Percentiles rank a stretch among this genome's conserved stretches.
Conservation (phyloP, 2,113 vertebrate species). For the Phrynosoma blainvillii region DNA sequence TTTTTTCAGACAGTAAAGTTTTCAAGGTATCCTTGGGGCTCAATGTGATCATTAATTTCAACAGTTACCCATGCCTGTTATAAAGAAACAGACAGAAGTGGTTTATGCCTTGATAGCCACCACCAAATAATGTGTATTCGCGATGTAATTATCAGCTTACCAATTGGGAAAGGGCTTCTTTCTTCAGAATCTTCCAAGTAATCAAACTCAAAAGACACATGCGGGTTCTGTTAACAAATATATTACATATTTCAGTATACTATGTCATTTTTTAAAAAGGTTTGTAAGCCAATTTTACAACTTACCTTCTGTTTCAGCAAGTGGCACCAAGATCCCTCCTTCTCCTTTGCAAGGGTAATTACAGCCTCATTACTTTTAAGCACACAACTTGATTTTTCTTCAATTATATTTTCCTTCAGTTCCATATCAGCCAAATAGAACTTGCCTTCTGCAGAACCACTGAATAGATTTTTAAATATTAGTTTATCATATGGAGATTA, state of each 20-base stretch:
- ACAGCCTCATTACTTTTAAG: conserved; percentile 64
- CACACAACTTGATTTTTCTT: conserved; percentile 62
- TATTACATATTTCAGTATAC: not conserved
- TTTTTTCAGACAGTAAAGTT: too few relatives aligned
- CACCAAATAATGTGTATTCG: not conserved
- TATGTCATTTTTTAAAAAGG: accelerated
- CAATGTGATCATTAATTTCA: too few relatives aligned
- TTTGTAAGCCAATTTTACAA: accelerated
- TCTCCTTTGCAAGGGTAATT: conserved; percentile 72
- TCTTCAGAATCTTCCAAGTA: conserved; percentile 76
- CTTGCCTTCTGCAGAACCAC: conserved; percentile 74
- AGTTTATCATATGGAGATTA: not conserved
- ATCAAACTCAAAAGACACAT: conserved; percentile 78
- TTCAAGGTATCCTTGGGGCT: too few relatives aligned
- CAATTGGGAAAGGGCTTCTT: conserved; percentile 51
- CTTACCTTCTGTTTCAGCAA: conserved; percentile 75
- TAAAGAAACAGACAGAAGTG: not conserved
- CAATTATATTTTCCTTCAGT: conserved; percentile 61
- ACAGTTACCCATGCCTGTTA: not conserved
- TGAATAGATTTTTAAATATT: conserved; percentile 32
- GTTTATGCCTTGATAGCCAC: not conserved
- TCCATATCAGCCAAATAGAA: conserved; percentile 76
- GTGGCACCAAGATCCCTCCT: conserved; percentile 58
- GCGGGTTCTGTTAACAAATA: conserved; percentile 69
- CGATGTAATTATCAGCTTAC: conserved; percentile 60